Evolutionary conservation across 2,113 vertebrate species (phyloP), one percentile per base, ranked within the genome.

Genomic region (Peromyscus maniculatus): DNA sequence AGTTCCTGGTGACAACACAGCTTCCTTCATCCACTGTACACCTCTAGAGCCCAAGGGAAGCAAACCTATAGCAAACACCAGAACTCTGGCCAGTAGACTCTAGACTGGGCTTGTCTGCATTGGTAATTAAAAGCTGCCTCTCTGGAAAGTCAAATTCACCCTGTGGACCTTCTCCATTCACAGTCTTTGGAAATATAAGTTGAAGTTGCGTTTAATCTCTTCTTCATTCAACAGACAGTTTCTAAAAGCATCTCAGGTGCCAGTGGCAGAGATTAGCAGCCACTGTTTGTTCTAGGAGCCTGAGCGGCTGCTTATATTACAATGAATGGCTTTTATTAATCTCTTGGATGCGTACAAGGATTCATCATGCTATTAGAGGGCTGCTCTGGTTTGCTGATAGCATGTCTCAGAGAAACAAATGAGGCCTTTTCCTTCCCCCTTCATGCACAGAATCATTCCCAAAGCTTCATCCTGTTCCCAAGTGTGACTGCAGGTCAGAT

Each of bases 401-500:
- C 79, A n/a, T 33, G 87, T 96, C 97, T 95, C 95, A 93, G 19
- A 88, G 24, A 94, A 82, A 96, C 67, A 72, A 82, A 96, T 0
- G 80, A 94, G 62, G 31, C 77, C 77, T 75, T 82, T 92, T 36
- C 71, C 39, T 88, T 36, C 31, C 72, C 17, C 26, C 46, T 75
- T 78, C 39, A 3, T 77, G 57, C 36, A 62, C 49, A 96, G 59
- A 82, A 80, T 87, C 84, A 69, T 57, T 77, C 84, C 19, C 43
- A 31, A 95, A 94, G 80, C 77, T 31, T 36, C 93, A 26, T 72
- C 91, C 95, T 39, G 39, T 94, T 69, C 94, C 67, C 72, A 91
- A 78, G 72, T 49, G 21, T 26, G 36, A 95, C 82, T 26, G 1
- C 55, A 59, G 72, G 92, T 87, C 93, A 90, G 79, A 93, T 90